Evolutionary conservation across 2,888 invertebrate species (phyloP).

Genomic region (Tachystola acroxantha): DNA sequence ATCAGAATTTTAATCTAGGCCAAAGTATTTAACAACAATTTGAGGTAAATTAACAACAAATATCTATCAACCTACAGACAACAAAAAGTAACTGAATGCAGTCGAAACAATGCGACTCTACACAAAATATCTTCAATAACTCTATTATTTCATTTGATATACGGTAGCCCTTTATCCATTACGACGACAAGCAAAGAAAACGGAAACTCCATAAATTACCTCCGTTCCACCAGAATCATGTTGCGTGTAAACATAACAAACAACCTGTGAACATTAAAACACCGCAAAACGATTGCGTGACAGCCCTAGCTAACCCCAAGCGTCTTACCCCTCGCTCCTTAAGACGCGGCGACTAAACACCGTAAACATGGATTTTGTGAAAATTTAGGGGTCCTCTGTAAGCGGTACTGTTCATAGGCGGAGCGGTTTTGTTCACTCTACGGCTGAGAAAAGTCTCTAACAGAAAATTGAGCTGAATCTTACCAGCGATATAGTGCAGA

Average conservation of each 20-base stretch:
- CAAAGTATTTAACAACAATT: too few species aligned
- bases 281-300: constrained; percentile 38
- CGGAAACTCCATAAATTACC: constrained; percentile 1
- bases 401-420: constrained; percentile 15
- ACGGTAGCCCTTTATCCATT: background rate
- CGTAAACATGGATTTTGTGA: constrained; percentile 26
- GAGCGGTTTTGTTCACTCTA: constrained; percentile 4
- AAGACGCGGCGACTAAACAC: constrained; percentile 53
- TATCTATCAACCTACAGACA: too few species aligned
- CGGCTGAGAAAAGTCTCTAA: too few species aligned
- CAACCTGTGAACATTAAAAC: constrained; percentile 9
- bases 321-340: constrained; percentile 52
- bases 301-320: constrained; percentile 38
- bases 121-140: too few species aligned
- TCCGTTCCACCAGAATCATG: background rate
- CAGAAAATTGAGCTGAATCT: too few species aligned
- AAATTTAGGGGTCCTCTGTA: constrained; percentile 12
- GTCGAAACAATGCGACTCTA: too few species aligned
- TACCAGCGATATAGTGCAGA: too few species aligned
- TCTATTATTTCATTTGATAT: background rate
- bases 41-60: too few species aligned
- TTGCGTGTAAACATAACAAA: constrained; percentile 28
- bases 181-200: background rate
- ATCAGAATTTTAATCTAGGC: too few species aligned
- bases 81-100: too few species aligned